Evolutionary conservation across 2,888 invertebrate genomes (phyloP), one percentile per base, ranked within the genome.

Genomic region (Deilephila elpenor): DNA sequence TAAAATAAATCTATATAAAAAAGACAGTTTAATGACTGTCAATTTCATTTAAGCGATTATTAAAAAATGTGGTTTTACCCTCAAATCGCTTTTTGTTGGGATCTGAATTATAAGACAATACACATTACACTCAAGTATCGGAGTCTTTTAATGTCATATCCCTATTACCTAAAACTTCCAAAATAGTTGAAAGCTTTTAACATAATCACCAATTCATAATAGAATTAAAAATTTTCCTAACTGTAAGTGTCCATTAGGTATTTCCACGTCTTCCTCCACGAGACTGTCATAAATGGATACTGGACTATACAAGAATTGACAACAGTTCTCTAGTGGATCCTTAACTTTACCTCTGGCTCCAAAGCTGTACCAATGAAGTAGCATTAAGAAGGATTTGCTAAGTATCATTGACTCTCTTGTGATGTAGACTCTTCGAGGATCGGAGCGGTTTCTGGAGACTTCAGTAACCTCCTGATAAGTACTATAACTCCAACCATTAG

Each of bases 401-500:
- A 67, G 37, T 67, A 67, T 72, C 64, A 72, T 53, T 74, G 74
- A 20, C 7, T 59, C 20, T 74, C 74, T 25, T 74, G 67, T 7
- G 70, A 53, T 8, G 59, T 25, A 17, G 72, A 20, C 25, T 83
- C 81, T 1, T 81, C 92, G 0, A 91, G 75, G 44, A 93, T 90
- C 1, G 89, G 88, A n/a, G 79, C 20, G 0, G 83, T 85, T 0
- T 90, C 91, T 0, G 91, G 85, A 0, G 91, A 86, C 1, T 75
- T 80, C 2, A 93, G 20, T 8, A 92, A 71, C 44, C 84, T 88
- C 70, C 81, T 87, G 1, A 92, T 77, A n/a, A 94, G 76, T 8
- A 91, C 76, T 8, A 78, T 74, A 34, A 94, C 88, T 3, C 93
- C 94, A 1, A 79, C 76, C 60, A 91, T 77, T 14, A 93, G 78